phyloP scores from a whole-genome alignment of 2,888 invertebrate genomes.

The Caenorhabditis sp. region DNA sequence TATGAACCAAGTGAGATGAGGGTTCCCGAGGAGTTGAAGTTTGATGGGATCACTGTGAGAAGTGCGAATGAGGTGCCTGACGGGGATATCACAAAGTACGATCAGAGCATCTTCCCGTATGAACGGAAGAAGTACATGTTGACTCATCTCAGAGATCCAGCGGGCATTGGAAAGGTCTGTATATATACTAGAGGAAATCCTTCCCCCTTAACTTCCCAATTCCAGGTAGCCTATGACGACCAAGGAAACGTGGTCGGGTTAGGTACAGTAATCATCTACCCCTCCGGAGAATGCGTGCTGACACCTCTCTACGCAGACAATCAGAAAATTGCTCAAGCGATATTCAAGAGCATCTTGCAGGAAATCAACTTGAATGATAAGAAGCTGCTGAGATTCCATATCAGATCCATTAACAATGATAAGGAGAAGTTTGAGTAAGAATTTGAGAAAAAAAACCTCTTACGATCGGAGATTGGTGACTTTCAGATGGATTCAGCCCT shows the following conservation, averaged over 20 bases:
- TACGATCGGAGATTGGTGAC: neutral
- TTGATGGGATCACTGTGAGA: slow-evolving; percentile 26
- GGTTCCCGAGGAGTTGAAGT: slow-evolving; percentile 25
- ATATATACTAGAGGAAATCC: no score
- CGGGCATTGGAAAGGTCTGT: slow-evolving; percentile 49
- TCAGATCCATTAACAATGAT: slow-evolving; percentile 32
- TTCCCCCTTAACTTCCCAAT: no score
- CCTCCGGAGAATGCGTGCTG: slow-evolving; percentile 52
- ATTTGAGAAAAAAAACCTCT: neutral
- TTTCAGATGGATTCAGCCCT: slow-evolving; percentile 53
- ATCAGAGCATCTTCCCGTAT: slow-evolving; percentile 35
- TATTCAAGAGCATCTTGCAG: slow-evolving; percentile 46
- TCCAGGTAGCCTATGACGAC: slow-evolving; percentile 37
- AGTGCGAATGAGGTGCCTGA: slow-evolving; percentile 40
- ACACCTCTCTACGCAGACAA: slow-evolving; percentile 48
- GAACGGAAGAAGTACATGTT: slow-evolving; percentile 42
- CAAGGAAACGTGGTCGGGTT: slow-evolving; percentile 46
- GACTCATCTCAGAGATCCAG: slow-evolving; percentile 26
- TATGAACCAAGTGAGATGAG: slow-evolving; percentile 37
- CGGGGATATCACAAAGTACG: slow-evolving; percentile 37
- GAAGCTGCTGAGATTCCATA: slow-evolving; percentile 47
- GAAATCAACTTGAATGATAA: slow-evolving; percentile 32
- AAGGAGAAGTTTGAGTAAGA: slow-evolving; percentile 23
- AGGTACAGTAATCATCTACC: slow-evolving; percentile 45
- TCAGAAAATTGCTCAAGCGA: slow-evolving; percentile 33